Conservation (phyloP, 2,113 vertebrate genomes). For the Paramormyrops kingsleyae region DNA sequence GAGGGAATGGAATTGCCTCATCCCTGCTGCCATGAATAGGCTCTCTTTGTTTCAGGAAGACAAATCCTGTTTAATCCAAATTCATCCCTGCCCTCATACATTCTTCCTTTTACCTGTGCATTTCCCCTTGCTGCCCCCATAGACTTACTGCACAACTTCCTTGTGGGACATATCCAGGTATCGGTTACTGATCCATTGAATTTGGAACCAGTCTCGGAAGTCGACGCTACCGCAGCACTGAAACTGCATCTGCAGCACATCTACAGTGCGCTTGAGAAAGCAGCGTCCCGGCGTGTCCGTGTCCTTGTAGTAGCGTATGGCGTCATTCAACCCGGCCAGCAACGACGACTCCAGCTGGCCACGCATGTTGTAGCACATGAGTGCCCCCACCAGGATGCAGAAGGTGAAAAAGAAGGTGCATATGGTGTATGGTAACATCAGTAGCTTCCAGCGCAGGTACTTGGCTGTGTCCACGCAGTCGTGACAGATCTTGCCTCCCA, state of each 20-base stretch:
- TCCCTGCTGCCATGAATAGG: not conserved
- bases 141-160: conserved; percentile 75
- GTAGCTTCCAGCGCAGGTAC: conserved; percentile 75
- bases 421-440: conserved; percentile 76
- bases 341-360: conserved; percentile 72
- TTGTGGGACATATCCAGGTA: conserved; percentile 77
- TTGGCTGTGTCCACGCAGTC: conserved; percentile 74
- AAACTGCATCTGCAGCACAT: conserved; percentile 75
- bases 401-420: conserved; percentile 81
- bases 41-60: not conserved
- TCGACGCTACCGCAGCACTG: conserved; percentile 77
- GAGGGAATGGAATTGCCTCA: not conserved
- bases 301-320: conserved; percentile 76
- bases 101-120: not conserved
- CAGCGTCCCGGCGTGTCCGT: conserved; percentile 79
- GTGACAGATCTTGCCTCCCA: conserved; percentile 82
- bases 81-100: not conserved
- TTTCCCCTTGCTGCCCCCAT: not conserved
- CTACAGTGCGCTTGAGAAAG: conserved; percentile 75
- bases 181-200: conserved; percentile 77
- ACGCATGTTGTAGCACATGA: conserved; percentile 77
- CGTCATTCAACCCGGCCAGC: conserved; percentile 64
- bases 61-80: not conserved
- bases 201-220: conserved; percentile 80
- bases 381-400: conserved; percentile 71